A percentile compares a stretch with the other conserved stretches of the same genome.
Evolutionary conservation across 2,888 invertebrate genomes (phyloP).

Genomic region (Trachelus troglodyta): DNA sequence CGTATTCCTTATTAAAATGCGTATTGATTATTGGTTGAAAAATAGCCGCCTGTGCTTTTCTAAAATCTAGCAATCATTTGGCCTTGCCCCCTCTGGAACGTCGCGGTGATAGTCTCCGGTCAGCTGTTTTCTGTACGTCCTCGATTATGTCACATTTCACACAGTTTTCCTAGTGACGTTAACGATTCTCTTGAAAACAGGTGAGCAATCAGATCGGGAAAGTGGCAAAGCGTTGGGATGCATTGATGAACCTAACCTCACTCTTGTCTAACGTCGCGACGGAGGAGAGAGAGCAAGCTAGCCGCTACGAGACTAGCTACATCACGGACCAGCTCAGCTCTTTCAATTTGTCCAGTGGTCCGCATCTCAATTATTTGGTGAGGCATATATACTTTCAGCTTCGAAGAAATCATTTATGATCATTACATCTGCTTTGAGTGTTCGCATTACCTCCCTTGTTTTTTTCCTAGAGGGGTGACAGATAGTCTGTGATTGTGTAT

Average conservation of each 20-base stretch:
- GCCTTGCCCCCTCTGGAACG: neutral
- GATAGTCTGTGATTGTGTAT: neutral
- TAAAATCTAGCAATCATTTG: constrained; percentile 2
- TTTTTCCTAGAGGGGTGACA: neutral
- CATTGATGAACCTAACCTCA: constrained; percentile 61
- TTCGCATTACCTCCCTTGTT: neutral
- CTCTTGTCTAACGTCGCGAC: constrained; percentile 41
- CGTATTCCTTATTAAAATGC: constrained; percentile 1
- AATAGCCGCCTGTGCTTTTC: constrained; percentile 1
- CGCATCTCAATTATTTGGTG: constrained; percentile 40
- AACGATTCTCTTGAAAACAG: neutral
- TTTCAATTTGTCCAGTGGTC: constrained; percentile 47
- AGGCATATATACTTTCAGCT: constrained; percentile 21
- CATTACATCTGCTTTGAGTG: neutral
- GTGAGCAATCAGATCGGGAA: constrained; percentile 3
- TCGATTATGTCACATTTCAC: constrained; percentile 1
- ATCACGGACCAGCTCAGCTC: constrained; percentile 49
- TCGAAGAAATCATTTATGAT: neutral
- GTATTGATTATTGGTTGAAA: constrained; percentile 2
- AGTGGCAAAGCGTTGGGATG: constrained; percentile 39
- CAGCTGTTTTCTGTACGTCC: constrained; percentile 16
- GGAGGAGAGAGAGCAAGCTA: constrained; percentile 52
- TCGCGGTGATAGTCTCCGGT: constrained; percentile 4
- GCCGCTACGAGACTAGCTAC: constrained; percentile 46
- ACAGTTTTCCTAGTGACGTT: neutral